Conservation (phyloP, 2,888 invertebrate species). For the Standfussiana lucernea region DNA sequence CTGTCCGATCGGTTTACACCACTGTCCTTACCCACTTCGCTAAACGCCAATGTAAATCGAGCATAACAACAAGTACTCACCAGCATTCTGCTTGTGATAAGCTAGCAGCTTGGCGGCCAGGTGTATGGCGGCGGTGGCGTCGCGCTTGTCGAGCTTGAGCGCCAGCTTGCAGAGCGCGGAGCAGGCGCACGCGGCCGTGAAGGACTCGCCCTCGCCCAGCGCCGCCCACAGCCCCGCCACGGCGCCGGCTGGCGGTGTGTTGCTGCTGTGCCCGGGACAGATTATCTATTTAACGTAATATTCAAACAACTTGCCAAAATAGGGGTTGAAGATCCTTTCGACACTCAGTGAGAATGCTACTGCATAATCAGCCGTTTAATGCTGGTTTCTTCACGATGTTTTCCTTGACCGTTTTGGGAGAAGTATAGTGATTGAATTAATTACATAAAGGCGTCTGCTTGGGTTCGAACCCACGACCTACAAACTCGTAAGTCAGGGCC, state of each 20-base stretch:
- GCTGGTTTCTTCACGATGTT: too few relatives aligned
- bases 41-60: too few relatives aligned
- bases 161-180: slow-evolving; percentile 98
- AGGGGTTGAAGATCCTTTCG: neutral
- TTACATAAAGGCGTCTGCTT: too few relatives aligned
- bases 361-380: neutral
- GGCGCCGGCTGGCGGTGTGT: slow-evolving; percentile 6
- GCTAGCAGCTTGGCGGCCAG: slow-evolving; percentile 95
- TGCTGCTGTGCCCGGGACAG: neutral
- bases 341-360: neutral
- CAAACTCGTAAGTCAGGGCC: too few relatives aligned
- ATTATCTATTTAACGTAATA: neutral
- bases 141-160: slow-evolving; percentile 83
- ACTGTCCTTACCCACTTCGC: too few relatives aligned
- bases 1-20: too few relatives aligned
- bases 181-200: slow-evolving; percentile 97
- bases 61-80: slow-evolving; percentile 47
- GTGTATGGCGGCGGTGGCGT: slow-evolving; percentile 95
- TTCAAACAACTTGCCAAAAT: neutral
- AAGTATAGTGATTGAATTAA: too few relatives aligned
- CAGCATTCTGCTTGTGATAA: slow-evolving; percentile 74
- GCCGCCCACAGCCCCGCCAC: slow-evolving; percentile 94
- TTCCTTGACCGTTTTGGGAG: too few relatives aligned
- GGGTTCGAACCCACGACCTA: too few relatives aligned
- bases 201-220: slow-evolving; percentile 98